Evolutionary conservation across 2,797 vertebrate genomes (phyloP).

Genomic region (Linurgus olivaceus): DNA sequence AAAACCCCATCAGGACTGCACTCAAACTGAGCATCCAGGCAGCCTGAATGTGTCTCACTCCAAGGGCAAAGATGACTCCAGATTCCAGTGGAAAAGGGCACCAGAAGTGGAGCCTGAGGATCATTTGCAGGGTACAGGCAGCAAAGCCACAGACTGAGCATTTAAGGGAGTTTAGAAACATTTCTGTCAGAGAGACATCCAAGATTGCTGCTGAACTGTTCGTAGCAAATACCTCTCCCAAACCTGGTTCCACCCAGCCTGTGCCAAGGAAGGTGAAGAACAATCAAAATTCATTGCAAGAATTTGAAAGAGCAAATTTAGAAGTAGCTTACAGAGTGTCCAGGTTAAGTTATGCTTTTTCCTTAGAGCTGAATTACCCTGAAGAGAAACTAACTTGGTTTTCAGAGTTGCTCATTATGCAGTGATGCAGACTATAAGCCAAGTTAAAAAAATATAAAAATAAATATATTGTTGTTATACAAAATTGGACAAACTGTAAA

Average conservation of each 20-base stretch:
- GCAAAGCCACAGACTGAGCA: not conserved
- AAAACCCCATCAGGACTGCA: not conserved
- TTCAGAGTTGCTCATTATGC: not conserved
- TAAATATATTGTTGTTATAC: not conserved
- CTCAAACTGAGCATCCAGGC: not conserved
- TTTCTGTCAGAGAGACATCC: not conserved
- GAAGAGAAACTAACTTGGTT: not conserved
- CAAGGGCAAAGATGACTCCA: not conserved
- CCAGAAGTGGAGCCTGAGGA: not conserved
- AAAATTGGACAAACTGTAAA: not conserved
- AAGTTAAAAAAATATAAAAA: not conserved
- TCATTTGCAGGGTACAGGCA: not conserved
- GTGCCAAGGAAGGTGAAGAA: not conserved
- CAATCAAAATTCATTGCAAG: not conserved
- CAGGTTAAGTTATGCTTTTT: not conserved
- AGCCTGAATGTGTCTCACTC: not conserved
- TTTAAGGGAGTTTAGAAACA: not conserved
- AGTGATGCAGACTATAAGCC: not conserved
- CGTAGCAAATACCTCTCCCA: accelerated
- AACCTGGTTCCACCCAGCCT: not conserved
- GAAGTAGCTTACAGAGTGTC: not conserved
- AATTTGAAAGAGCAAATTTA: not conserved
- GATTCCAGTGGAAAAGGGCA: not conserved
- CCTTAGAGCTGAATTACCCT: not conserved
- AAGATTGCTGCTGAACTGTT: not conserved